Base-by-base conservation (phyloP, 2,113 vertebrate genomes). In the Neodon shergylaensis region DNA sequence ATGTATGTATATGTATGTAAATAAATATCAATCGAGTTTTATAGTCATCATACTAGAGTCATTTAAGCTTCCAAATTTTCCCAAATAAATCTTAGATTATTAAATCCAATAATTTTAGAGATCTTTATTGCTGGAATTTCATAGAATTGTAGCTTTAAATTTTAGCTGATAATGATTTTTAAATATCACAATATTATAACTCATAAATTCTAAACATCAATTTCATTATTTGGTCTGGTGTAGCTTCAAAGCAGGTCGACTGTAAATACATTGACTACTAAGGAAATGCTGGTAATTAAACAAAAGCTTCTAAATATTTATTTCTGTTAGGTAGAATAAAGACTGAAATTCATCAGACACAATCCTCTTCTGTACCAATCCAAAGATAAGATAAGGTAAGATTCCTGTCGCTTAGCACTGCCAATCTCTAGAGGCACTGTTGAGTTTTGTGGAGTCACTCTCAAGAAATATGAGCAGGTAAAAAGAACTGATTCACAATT, bases 351-450 rank as follows among this genome's bases (percentile, higher is more conserved):
- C 76, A 61, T 73, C 54, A 52, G 91, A 91, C 4, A 49, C 1
- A 66, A 24, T 2, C 14, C 7, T 84, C 85, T 33, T 3, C 2
- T 66, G 7, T 44, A 13, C 68, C 9, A 16, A 7, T 2, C 28
- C 13, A 4, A 19, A 36, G 68, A 36, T 3, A 89, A 63, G 17
- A n/a, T 26, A 19, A 36, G 68, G 28, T 3, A 89, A 63, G 17
- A n/a, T 26, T 10, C 5, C 16, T 94, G 7, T 1, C 11, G 5
- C 3, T 74, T 39, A 68, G 72, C 9, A 66, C 36, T n/a, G 54
- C 0, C 9, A 14, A 82, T 10, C 6, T 2, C 19, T 12, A 17
- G 8, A 7, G 10, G 24, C 5, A 82, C 1, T 28, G 0, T 6
- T 52, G 17, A 5, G 7, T 61, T 63, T 84, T 54, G 2, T 92